Evolutionary conservation across 1,140 invertebrate species (phyloP).

Genomic region (Drosophila tsacasi): DNA sequence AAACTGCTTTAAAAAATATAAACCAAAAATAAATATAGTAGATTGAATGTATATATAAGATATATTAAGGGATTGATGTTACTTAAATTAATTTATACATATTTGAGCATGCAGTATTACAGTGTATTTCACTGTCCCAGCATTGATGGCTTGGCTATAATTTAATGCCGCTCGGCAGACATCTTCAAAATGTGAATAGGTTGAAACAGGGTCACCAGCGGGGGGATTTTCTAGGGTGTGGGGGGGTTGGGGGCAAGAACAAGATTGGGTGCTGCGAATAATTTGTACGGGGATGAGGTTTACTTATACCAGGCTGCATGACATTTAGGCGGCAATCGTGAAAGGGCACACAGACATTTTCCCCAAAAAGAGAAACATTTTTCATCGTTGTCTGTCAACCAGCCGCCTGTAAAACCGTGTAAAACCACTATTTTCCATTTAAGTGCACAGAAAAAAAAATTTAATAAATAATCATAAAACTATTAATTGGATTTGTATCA

Average conservation of each 20-base stretch:
- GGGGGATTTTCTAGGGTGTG: background rate
- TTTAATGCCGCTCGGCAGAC: constrained; percentile 60
- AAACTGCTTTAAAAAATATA: background rate
- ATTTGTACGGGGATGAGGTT: constrained; percentile 12
- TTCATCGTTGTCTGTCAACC: constrained; percentile 29
- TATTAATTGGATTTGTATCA: no score
- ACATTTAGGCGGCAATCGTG: constrained; percentile 46
- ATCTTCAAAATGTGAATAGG: constrained; percentile 72
- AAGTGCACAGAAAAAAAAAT: background rate
- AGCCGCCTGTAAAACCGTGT: background rate
- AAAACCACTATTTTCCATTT: background rate
- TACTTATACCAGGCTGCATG: constrained; percentile 12
- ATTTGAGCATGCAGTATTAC: background rate
- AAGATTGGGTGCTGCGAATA: constrained; percentile 12
- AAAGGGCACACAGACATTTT: constrained; percentile 44
- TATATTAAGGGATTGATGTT: background rate
- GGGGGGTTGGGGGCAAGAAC: background rate
- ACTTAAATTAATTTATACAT: no score
- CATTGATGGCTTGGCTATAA: constrained; percentile 47
- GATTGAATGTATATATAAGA: no score
- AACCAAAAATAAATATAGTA: no score
- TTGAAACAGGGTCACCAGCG: constrained; percentile 53
- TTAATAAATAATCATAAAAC: no score
- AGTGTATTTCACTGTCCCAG: constrained; percentile 15
- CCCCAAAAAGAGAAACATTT: constrained; percentile 32